Percentiles rank a stretch among this genome's conserved stretches.
Evolutionary conservation across 2,113 vertebrate genomes (phyloP).

Genomic region (Meles meles): DNA sequence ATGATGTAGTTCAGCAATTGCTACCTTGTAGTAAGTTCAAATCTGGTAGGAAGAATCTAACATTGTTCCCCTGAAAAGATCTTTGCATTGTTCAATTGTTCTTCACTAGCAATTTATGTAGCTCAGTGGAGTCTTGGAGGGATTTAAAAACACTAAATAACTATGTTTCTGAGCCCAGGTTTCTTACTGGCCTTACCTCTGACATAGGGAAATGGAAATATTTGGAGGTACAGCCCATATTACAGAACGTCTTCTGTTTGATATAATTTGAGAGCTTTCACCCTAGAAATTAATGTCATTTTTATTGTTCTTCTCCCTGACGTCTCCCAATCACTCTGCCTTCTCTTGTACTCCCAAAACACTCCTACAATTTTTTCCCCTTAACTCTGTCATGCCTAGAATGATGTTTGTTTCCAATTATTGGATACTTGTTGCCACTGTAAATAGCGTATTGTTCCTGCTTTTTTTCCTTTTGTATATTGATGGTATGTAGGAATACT

Average conservation of each 20-base stretch:
- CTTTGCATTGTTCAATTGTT: not conserved
- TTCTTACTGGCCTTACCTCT: not conserved
- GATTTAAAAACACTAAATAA: slow-evolving; percentile 4
- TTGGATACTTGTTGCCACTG: not conserved
- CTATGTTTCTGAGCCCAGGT: not conserved
- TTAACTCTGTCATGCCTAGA: not conserved
- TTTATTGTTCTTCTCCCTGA: not conserved
- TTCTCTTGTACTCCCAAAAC: not conserved
- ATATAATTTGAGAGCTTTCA: not conserved
- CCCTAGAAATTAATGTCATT: not conserved
- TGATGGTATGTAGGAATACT: not conserved
- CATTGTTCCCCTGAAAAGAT: not conserved
- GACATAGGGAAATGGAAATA: not conserved
- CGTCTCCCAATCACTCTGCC: not conserved
- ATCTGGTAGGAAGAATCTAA: not conserved
- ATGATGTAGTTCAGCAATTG: not conserved
- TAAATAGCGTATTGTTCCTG: not conserved
- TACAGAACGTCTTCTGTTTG: not conserved
- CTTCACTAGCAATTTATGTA: not conserved
- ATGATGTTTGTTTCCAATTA: not conserved
- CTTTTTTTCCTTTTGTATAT: not conserved
- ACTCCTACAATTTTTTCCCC: not conserved
- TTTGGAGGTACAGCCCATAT: not conserved
- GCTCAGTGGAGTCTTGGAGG: not conserved
- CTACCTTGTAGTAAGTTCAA: slow-evolving; percentile 21